Base-by-base conservation (phyloP, 2,888 invertebrate genomes). In the Erebia aethiops region DNA sequence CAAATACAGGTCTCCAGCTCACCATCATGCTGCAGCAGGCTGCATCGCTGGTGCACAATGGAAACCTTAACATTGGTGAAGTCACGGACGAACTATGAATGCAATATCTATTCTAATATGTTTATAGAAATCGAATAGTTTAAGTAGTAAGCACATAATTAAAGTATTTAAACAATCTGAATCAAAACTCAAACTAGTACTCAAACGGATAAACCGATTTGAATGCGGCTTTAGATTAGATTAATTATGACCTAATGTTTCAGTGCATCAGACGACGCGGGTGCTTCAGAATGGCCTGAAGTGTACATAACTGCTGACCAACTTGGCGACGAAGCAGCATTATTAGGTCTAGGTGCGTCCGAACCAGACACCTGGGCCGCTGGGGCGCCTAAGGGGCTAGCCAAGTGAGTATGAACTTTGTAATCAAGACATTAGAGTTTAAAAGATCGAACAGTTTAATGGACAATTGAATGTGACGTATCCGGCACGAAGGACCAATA, bases 311-410 rank as follows among this genome's bases (percentile, higher is more conserved):
- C 96, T 0, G 95, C 96, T 0, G 95, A 95, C 60, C 97, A 97
- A 82, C 93, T 98, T 61, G 98, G 98, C 63, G 96, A 97, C 5
- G 98, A 98, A 86, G 96, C 97, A 0, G 79, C 88, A 0, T 94
- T 94, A 66, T 91, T 98, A 69, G 97, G 97, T 9, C 93, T 99
- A 57, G 96, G 96, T 8, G 96, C 96, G 56, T 95, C 95, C 26
- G 99, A 99, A 84, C 97, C 98, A 0, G 99, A 99, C 82, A 98
- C 98, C 0, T 99, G 99, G 99, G 97, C 97, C 16, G 97, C 97
- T 0, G 96, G 97, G 21, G 97, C 98, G 64, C 97, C 98, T 26
- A 97, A 97, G 79, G 98, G 98, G 84, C 91, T 96, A 10, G 94
- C 96, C 13, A 93, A 92, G 92, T 94, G 93, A 84, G 96, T 69